Evolutionary conservation across 2,113 vertebrate species (phyloP).

Genomic region (Pteropus alecto): DNA sequence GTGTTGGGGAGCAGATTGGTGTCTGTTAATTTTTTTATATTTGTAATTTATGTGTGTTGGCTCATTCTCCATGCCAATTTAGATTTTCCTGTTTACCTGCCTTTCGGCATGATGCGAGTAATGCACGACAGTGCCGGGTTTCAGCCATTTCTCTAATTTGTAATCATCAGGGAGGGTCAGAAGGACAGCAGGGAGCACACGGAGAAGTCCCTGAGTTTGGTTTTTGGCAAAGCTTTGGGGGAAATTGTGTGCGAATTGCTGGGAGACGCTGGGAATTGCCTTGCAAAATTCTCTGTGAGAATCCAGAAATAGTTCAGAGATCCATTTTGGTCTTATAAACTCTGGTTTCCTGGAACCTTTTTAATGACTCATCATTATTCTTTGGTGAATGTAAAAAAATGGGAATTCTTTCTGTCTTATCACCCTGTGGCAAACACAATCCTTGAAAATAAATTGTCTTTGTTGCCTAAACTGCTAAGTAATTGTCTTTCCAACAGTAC

Average conservation of each 20-base stretch:
- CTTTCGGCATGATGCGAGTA: constrained; percentile 85
- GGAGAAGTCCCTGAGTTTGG: neutral
- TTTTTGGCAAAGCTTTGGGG: neutral
- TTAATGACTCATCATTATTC: neutral
- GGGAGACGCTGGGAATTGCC: neutral
- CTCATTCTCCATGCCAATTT: constrained; percentile 77
- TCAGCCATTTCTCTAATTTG: constrained; percentile 79
- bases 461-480: neutral
- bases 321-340: neutral
- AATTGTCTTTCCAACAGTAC: neutral
- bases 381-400: neutral
- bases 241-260: neutral
- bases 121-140: constrained; percentile 80
- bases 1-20: constrained; percentile 84
- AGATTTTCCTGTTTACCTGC: constrained; percentile 86
- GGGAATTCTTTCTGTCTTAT: neutral
- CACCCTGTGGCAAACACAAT: neutral
- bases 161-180: constrained; percentile 74
- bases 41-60: constrained; percentile 80
- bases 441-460: neutral
- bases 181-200: neutral
- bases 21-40: constrained; percentile 87
- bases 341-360: neutral
- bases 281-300: neutral
- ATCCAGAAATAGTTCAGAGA: neutral